phyloP scores from a whole-genome alignment of 2,888 invertebrate genomes.

The Hydropsyche betteni region DNA sequence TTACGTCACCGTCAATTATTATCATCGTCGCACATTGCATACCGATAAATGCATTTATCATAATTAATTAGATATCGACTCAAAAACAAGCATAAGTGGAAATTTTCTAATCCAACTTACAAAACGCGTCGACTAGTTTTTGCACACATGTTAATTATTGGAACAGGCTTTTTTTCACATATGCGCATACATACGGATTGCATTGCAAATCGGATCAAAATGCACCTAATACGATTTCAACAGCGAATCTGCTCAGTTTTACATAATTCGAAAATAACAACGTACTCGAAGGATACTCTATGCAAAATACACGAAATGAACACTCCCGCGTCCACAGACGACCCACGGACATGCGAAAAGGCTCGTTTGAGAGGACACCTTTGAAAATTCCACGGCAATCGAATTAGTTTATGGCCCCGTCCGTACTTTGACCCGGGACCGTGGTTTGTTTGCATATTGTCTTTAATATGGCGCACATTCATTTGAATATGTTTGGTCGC shows the following conservation, averaged over 20 bases:
- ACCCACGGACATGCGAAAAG: background rate
- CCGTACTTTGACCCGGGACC: background rate
- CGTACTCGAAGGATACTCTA: background rate
- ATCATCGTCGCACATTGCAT: background rate
- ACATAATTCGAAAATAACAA: too few species aligned
- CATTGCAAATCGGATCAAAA: too few species aligned
- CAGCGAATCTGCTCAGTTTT: too few species aligned
- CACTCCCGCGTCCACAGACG: too few species aligned
- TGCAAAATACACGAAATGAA: background rate
- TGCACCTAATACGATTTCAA: too few species aligned
- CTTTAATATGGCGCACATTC: slow-evolving; percentile 4
- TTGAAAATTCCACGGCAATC: slow-evolving; percentile 37
- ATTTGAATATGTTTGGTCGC: slow-evolving; percentile 30
- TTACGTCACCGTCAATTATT: slow-evolving; percentile 13
- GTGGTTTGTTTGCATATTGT: slow-evolving; percentile 34
- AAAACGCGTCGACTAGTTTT: too few species aligned
- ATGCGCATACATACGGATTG: too few species aligned
- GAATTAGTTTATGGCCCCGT: slow-evolving; percentile 25
- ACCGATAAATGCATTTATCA: slow-evolving; percentile 12
- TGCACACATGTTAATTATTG: too few species aligned
- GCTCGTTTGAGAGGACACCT: slow-evolving; percentile 27
- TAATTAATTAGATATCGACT: background rate
- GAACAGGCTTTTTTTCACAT: too few species aligned
- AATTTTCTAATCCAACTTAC: background rate
- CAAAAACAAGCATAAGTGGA: background rate